phyloP scores from a whole-genome alignment of 2,797 vertebrate species.

The Silurus aristotelis region DNA sequence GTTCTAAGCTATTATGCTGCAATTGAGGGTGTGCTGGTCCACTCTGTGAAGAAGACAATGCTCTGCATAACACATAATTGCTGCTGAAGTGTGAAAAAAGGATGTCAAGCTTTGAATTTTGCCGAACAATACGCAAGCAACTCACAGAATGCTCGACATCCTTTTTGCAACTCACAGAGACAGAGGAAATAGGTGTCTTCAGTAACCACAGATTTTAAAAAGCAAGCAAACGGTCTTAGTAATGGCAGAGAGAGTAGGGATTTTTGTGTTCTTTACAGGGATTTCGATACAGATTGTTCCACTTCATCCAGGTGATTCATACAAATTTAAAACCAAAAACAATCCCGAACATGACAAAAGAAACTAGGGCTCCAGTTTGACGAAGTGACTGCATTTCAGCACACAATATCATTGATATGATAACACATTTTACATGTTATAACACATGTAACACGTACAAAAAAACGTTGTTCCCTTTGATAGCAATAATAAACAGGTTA shows the following conservation, averaged over 20 bases:
- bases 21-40: constrained; percentile 60
- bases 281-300: not conserved
- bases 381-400: not conserved
- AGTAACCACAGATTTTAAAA: constrained; percentile 26
- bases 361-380: not conserved
- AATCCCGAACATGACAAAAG: not conserved
- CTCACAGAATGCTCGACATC: too few species aligned
- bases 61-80: constrained; percentile 29
- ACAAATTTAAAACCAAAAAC: not conserved
- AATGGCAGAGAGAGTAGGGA: not conserved
- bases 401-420: not conserved
- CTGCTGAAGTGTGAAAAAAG: constrained; percentile 7
- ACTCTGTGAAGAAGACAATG: constrained; percentile 24
- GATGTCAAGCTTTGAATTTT: constrained; percentile 28
- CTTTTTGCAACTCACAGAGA: too few species aligned
- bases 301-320: not conserved
- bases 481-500: not conserved
- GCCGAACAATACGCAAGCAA: constrained; percentile 37
- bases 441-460: too few species aligned
- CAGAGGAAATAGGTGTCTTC: not conserved
- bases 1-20: constrained; percentile 64
- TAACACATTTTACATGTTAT: too few species aligned
- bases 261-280: not conserved
- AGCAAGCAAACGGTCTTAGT: constrained; percentile 9
- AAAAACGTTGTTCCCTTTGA: not conserved